Conservation (phyloP, 2,797 vertebrate genomes). For the Molossus molossus region DNA sequence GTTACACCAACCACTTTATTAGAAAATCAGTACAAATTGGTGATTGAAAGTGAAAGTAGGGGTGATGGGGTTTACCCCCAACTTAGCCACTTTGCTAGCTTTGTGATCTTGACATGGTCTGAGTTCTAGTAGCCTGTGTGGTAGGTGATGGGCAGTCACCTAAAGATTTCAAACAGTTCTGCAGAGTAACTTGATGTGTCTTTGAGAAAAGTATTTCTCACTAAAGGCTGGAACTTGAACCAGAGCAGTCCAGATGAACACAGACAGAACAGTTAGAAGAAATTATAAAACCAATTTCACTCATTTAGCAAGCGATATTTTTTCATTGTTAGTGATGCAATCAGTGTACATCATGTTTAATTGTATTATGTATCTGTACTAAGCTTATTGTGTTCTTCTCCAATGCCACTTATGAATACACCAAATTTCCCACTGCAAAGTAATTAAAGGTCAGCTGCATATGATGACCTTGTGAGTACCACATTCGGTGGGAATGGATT, state of each 20-base stretch:
- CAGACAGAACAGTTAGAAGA: not conserved
- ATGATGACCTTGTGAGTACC: not conserved
- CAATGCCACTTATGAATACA: not conserved
- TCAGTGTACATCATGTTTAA: not conserved
- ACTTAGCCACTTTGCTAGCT: not conserved
- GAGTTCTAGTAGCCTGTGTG: not conserved
- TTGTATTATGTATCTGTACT: not conserved
- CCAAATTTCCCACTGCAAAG: not conserved
- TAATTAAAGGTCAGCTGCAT: not conserved
- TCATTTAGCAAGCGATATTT: not conserved
- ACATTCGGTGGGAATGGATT: not conserved
- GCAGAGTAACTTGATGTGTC: not conserved
- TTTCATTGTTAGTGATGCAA: not conserved
- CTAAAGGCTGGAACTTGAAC: not conserved
- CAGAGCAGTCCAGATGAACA: not conserved
- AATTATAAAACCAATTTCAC: not conserved
- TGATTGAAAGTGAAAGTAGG: not conserved
- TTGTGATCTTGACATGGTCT: not conserved
- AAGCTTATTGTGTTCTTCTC: not conserved
- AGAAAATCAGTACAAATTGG: not conserved
- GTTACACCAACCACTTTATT: not conserved
- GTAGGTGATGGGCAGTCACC: not conserved
- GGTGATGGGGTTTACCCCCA: not conserved
- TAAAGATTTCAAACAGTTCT: not conserved
- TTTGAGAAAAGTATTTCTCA: not conserved